Evolutionary conservation across 2,888 invertebrate genomes (phyloP).

Genomic region (Vandiemenella viatica): DNA sequence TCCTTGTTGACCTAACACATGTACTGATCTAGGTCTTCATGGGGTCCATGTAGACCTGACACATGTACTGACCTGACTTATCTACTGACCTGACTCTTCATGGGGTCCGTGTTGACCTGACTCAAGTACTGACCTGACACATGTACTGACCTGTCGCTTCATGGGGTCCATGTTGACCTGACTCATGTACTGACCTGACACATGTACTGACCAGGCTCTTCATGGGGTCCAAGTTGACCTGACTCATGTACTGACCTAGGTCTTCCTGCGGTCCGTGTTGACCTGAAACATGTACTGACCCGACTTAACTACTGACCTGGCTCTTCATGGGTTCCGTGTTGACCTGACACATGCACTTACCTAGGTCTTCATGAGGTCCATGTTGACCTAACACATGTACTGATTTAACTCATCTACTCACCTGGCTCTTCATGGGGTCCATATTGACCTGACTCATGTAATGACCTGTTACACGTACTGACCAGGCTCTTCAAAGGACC

Average conservation of each 20-base stretch:
- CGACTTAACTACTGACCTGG: constrained; percentile 68
- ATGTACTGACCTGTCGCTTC: constrained; percentile 85
- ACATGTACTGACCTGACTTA: constrained; percentile 88
- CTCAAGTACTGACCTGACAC: too few species aligned
- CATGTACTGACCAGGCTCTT: constrained; percentile 84
- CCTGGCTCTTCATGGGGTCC: constrained; percentile 89
- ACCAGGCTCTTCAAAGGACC: too few species aligned
- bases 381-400: constrained; percentile 92
- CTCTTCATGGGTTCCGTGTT: constrained; percentile 90
- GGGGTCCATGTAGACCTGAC: constrained; percentile 87
- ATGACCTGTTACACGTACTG: too few species aligned
- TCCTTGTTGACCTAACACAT: constrained; percentile 86
- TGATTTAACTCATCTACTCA: constrained; percentile 44
- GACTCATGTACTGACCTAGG: constrained; percentile 85
- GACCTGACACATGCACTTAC: constrained; percentile 89
- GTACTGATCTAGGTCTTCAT: constrained; percentile 79
- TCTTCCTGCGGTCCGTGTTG: too few species aligned
- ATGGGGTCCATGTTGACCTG: constrained; percentile 89
- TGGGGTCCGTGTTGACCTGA: constrained; percentile 87
- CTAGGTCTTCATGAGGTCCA: constrained; percentile 80
- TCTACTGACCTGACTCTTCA: constrained; percentile 94
- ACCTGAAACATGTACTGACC: too few species aligned
- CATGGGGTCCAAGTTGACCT: constrained; percentile 89
- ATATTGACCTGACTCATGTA: constrained; percentile 95
- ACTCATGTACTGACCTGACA: constrained; percentile 85